A percentile compares a stretch with the other conserved stretches of the same genome.
These are phyloP conservation scores for Tenthredo mesomela DNA, from an alignment of 2,888 invertebrate genomes.

Conservation along the genomic window DNA sequence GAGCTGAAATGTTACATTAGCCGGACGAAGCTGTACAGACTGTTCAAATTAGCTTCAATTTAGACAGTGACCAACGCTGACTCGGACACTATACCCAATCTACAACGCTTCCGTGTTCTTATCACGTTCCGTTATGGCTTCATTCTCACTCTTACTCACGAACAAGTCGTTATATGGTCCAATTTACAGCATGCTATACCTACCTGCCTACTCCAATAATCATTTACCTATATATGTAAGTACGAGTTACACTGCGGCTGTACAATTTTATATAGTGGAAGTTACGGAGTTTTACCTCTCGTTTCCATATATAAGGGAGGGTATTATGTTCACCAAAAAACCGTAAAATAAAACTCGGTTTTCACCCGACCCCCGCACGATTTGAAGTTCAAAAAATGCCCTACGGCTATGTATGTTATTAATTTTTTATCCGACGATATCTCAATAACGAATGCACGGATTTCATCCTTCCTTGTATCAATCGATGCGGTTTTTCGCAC, in stretches of 20 bases:
- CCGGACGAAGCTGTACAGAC: background rate
- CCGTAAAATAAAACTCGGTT: background rate
- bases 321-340: too few species aligned
- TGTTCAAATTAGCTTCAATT: slow-evolving; percentile 45
- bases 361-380: background rate
- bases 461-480: background rate
- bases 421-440: background rate
- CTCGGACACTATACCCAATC: slow-evolving; percentile 2
- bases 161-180: background rate
- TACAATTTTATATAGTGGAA: background rate
- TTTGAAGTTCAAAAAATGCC: background rate
- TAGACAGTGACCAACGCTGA: slow-evolving; percentile 9
- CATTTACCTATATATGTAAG: too few species aligned
- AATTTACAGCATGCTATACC: background rate
- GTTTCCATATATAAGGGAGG: too few species aligned
- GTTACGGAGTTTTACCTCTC: too few species aligned
- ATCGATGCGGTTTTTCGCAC: background rate
- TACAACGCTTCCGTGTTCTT: slow-evolving; percentile 32
- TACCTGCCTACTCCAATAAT: background rate
- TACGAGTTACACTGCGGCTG: background rate
- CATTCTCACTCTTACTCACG: background rate
- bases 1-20: background rate
- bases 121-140: slow-evolving; percentile 17
- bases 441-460: background rate
- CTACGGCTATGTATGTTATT: background rate